A percentile compares a stretch with the other conserved stretches of the same genome.
These are phyloP conservation scores for Mixornis gularis DNA, from an alignment of 2,113 vertebrate species.

Conservation along the genomic window DNA sequence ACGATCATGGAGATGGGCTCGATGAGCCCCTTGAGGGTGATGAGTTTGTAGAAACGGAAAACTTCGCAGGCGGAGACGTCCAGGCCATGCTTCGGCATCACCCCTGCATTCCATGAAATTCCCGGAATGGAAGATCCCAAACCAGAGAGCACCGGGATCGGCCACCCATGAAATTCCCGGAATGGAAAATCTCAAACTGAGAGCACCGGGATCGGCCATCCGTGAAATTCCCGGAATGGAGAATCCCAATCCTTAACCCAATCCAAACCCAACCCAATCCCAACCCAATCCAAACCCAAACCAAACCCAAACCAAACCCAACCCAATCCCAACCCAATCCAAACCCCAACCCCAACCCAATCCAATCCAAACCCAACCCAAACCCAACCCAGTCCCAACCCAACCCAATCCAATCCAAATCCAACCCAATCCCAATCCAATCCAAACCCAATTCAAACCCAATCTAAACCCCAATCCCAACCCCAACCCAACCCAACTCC, in stretches of 20 bases:
- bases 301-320: too few species aligned
- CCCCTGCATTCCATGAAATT: conserved; percentile 66
- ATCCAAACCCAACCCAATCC: too few species aligned
- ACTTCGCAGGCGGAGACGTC: conserved; percentile 92
- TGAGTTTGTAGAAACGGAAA: conserved; percentile 94
- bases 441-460: background rate
- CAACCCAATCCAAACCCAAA: too few species aligned
- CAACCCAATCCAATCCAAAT: too few species aligned
- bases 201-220: too few species aligned
- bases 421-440: too few species aligned
- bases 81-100: conserved; percentile 96
- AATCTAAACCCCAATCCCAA: too few species aligned
- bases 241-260: background rate
- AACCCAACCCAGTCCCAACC: background rate
- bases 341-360: too few species aligned
- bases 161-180: accelerated
- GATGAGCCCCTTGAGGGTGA: conserved; percentile 93
- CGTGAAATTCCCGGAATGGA: too few species aligned
- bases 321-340: too few species aligned
- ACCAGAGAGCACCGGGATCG: accelerated
- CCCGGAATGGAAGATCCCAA: background rate
- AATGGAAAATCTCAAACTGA: too few species aligned
- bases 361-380: too few species aligned
- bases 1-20: conserved; percentile 99
- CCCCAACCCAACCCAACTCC: background rate